phyloP scores from a whole-genome alignment of 2,797 vertebrate species.

The Coregonus suidteri region DNA sequence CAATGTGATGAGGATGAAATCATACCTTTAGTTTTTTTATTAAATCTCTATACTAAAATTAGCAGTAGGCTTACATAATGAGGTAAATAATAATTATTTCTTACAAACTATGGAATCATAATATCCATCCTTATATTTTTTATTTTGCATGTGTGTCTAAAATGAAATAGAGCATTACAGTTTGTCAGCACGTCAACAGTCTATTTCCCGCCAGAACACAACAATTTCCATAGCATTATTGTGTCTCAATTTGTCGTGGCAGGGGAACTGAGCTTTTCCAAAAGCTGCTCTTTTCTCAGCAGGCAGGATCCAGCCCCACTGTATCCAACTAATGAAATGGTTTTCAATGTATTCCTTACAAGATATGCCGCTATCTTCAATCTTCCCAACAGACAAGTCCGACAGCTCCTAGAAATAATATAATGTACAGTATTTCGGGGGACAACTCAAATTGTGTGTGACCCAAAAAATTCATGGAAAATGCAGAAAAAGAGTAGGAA shows the following conservation, averaged over 20 bases:
- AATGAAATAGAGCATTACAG: conserved; percentile 5
- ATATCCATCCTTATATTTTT: too few species aligned
- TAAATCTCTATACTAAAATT: not conserved
- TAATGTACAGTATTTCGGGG: conserved; percentile 33
- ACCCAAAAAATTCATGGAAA: conserved; percentile 27
- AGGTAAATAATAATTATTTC: too few species aligned
- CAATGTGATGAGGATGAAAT: not conserved
- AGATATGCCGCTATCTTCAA: conserved; percentile 58
- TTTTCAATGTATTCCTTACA: conserved; percentile 62
- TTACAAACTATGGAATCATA: too few species aligned
- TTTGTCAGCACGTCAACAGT: conserved; percentile 5
- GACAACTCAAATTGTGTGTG: conserved; percentile 41
- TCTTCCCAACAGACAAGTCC: conserved; percentile 51
- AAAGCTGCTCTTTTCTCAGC: conserved; percentile 37
- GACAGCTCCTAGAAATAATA: conserved; percentile 39
- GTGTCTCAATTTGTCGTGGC: conserved; percentile 28
- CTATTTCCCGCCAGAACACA: conserved; percentile 32
- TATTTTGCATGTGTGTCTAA: conserved; percentile 1
- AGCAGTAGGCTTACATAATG: too few species aligned
- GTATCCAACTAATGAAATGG: conserved; percentile 44
- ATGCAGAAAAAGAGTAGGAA: conserved; percentile 36
- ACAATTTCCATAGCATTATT: conserved; percentile 42
- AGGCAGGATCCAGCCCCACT: conserved; percentile 41
- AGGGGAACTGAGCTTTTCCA: conserved; percentile 10
- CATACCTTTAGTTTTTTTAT: not conserved